Base-by-base conservation (phyloP, 2,888 invertebrate species). In the Ophion slaviceki region DNA sequence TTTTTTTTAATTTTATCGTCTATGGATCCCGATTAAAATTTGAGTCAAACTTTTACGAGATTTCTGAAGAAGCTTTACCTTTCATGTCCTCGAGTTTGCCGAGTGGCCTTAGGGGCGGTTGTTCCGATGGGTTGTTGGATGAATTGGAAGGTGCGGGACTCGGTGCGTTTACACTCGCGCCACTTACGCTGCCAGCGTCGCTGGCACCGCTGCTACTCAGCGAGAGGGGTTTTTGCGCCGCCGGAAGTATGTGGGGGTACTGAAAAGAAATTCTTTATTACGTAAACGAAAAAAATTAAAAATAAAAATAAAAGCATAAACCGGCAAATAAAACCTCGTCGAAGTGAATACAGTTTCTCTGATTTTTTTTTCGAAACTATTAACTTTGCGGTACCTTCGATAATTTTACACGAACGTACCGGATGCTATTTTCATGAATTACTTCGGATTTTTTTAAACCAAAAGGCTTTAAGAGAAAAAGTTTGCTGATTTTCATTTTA, bases 11-110 rank as follows among this genome's bases (percentile, higher is more conserved):
- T 40, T 40, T 40, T 8, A 40, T 40, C 40, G 40, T 40, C 8
- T 40, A 62, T 64, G 32, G 10, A 71, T 77, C 32, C 11, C 14
- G 6, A 24, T 20, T 57, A 14, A 61, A 68, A 40, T 67, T 40
- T 0, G 0, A 4, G 17, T 40, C n/a, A n/a, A 67, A 61, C 2
- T 61, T 61, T 61, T 61, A 61, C 24, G 61, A 61, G 24, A 20
- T 10, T 47, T 64, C 1, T 20, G 7, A n/a, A 3, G 7, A 32
- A 47, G 7, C 24, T 45, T 80, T 89, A 94, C 95, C 95, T 95
- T 99, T 99, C 98, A 99, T 98, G 92, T 99, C 99, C 93, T 99
- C 98, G 91, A 99, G 95, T 86, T 98, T 97, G 36, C 96, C 95
- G 28, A 95, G 91, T 61, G 95, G 94, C 91, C 95, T 94, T 84